Base-by-base conservation (phyloP, 2,797 vertebrate genomes). In the Onychomys leucogaster region DNA sequence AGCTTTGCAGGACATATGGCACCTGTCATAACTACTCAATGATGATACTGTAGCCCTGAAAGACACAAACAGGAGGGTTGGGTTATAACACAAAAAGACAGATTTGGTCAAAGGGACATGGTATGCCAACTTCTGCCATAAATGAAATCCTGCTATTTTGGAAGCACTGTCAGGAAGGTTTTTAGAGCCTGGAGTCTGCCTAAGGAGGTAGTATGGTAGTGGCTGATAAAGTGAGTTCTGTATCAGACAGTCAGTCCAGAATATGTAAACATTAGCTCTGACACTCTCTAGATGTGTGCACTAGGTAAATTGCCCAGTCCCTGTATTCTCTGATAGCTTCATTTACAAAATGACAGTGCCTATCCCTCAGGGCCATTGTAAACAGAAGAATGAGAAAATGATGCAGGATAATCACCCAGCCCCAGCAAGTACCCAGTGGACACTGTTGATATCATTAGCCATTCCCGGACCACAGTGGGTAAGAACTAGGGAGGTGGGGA, bases 351-450 rank as follows among this genome's bases (percentile, higher is more conserved):
- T 49, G 17, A 95, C 12, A 96, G n/a, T 37, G 23, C 37, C 14
- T 91, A 90, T 4, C 8, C 75, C 32, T 89, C 63, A 49, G 29
- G 46, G 75, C 92, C 86, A 95, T 5, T 86, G 6, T 43, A 91
- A 97, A 89, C 6, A 92, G 65, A 78, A 94, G 88, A 91, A 91
- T 75, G 41, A 89, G 49, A 86, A 52, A 85, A 88, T 61, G 73
- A 81, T 77, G 9, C 57, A 57, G 59, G 61, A 75, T 87, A 69
- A 86, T 96, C 65, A 84, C n/a, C 86, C 55, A 21, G 63, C 65
- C 25, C 82, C n/a, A 94, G 81, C 10, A 94, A 93, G 52, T 71
- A 67, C 65, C 59, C 55, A 46, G 83, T 23, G 90, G 32, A 2
- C 69, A 19, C 0, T 9, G 49, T 16, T 19, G 87, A 27, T 76